Percentiles rank a stretch among this genome's conserved stretches.
These are phyloP conservation scores for Palythoa grandiflora DNA, from an alignment of 92 coral and sea anemone species.

Conservation along the genomic window DNA sequence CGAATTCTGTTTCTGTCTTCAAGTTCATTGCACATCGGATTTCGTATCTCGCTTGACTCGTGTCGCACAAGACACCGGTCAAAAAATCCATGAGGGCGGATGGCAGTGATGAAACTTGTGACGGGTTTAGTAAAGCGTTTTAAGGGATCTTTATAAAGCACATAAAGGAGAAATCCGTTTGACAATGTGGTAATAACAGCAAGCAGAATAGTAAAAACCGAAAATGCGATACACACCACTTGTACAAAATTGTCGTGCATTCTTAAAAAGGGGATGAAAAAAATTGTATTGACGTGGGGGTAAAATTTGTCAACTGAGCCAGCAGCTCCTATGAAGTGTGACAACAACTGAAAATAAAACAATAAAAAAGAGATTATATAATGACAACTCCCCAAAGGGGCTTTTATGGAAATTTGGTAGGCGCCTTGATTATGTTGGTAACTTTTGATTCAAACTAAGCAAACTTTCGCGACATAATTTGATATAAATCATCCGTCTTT, in stretches of 20 bases:
- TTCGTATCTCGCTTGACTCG: conserved; percentile 15
- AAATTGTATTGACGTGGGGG: too few relatives aligned
- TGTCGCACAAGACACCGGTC: conserved; percentile 10
- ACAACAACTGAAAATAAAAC: too few relatives aligned
- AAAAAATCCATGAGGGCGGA: not conserved
- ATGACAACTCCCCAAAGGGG: too few relatives aligned
- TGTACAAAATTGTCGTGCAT: not conserved
- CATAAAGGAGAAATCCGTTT: not conserved
- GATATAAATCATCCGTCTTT: too few relatives aligned
- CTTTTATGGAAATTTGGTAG: too few relatives aligned
- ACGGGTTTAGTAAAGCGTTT: conserved; percentile 10
- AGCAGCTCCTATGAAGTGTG: too few relatives aligned
- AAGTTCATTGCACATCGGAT: conserved; percentile 7
- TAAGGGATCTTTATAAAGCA: conserved; percentile 12
- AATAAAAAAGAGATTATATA: too few relatives aligned
- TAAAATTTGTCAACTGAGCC: too few relatives aligned
- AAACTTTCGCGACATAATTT: too few relatives aligned
- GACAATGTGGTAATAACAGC: not conserved
- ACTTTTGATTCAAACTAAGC: too few relatives aligned
- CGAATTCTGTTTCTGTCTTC: not conserved
- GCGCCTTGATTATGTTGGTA: too few relatives aligned
- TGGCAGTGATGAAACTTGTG: conserved; percentile 14
- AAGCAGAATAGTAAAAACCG: not conserved
- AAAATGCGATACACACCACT: not conserved
- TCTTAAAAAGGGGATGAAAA: not conserved